Base-by-base conservation (phyloP, 37 sponge, comb jelly and placozoan genomes). In the Crambe crambe region DNA sequence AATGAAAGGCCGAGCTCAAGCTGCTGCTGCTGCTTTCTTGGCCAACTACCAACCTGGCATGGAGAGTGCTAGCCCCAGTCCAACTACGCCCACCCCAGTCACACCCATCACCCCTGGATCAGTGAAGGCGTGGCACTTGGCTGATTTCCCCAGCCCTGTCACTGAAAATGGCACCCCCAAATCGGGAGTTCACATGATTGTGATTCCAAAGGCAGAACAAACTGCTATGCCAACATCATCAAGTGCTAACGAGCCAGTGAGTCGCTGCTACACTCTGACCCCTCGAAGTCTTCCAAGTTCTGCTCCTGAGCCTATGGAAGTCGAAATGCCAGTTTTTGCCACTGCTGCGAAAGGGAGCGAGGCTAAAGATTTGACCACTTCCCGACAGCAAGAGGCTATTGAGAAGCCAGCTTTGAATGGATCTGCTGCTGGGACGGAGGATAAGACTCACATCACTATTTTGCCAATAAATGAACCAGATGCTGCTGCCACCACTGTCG, bases 401-500 rank as follows among this genome's bases (percentile, higher is more conserved):
- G 51, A 12, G 10, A 47, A 47, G 10, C 51, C 6, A 47, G 51
- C 6, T 15, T 12, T 47, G 6, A 12, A 47, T 12, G 12, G 12
- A 47, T 47, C 51, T 47, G 15, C n/a, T 42, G n/a, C 42, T 40
- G 51, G 12, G 12, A 15, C 51, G 12, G 51, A 47, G 10, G 12
- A 47, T 6, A 47, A 47, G 51, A 54, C 74, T 2, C 42, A 44
- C 27, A 29, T 25, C 60, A 62, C 65, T 15, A 25, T 77, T 0
- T 10, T 26, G 29, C 44, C 20, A 39, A 34, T 20, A n/a, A 38
- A 56, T 23, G 76, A 76, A 61, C 76, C 76, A 15, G 76, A 60
- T 25, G 27, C 76, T 21, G 59, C 76, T 25, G 63, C 76, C 41
- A 76, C 76, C n/a, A 60, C 62, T 8, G 58, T 59, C 2, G 76